These are phyloP conservation scores for Zonitis immaculata DNA, from an alignment of 2,888 invertebrate genomes.

Conservation along the genomic window DNA sequence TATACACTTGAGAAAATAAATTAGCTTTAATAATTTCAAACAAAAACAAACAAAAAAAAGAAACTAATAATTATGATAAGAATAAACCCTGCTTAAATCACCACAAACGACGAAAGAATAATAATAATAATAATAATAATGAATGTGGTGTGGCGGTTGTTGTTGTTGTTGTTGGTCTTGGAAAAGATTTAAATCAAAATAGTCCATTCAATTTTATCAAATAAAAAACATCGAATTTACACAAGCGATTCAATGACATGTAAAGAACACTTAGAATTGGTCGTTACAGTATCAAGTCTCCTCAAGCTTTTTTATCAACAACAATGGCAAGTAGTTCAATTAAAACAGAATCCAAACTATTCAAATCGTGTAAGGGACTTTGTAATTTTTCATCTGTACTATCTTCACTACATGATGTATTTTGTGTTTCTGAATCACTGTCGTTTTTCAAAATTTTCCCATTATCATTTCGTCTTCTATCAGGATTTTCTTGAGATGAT, in stretches of 20 bases:
- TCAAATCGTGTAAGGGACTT: constrained; percentile 40
- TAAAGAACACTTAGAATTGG: constrained; percentile 29
- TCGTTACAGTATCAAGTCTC: constrained; percentile 25
- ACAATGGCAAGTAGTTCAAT: constrained; percentile 45
- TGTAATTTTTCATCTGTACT: constrained; percentile 33
- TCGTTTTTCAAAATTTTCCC: constrained; percentile 27
- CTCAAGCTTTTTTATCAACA: constrained; percentile 44
- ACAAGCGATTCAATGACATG: constrained; percentile 6
- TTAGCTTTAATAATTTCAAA: no score
- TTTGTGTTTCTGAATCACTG: constrained; percentile 41
- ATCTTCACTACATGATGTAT: constrained; percentile 37
- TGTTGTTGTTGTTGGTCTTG: background rate
- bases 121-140: background rate
- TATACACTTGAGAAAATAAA: constrained; percentile 11
- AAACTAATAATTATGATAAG: constrained; percentile 14
- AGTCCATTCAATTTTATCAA: constrained; percentile 9
- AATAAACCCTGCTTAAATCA: constrained; percentile 15
- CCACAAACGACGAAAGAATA: background rate
- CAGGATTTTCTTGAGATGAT: constrained; percentile 27
- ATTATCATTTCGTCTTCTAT: background rate
- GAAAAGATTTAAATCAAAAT: constrained; percentile 4
- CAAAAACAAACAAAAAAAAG: background rate
- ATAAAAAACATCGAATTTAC: constrained; percentile 11
- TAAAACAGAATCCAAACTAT: constrained; percentile 43
- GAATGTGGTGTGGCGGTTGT: background rate